Base-by-base conservation (phyloP, 1,140 invertebrate species). In the Drosophila hydei region DNA sequence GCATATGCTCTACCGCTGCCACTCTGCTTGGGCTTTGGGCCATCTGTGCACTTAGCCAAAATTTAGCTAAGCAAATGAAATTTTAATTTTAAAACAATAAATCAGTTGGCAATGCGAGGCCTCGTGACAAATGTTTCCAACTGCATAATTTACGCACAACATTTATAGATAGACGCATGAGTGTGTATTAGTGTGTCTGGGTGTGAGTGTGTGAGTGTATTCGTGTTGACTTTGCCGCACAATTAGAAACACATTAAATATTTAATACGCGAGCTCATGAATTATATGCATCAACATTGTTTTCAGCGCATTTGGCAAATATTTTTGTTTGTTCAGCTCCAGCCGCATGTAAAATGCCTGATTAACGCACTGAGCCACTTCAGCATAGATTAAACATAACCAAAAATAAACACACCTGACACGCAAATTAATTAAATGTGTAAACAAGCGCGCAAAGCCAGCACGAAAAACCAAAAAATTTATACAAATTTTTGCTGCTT, bases 211-310 rank as follows among this genome's bases (percentile, higher is more conserved):
- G 40, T 68, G 43, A 67, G 50, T 69, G 16, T 47, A 12, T 42
- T 42, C 38, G 42, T 38, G 21, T 48, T 27, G 21, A 50, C 45
- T 52, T 63, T 77, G 69, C 77, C 73, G 69, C 63, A 81, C 81
- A 85, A 87, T 85, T 85, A 77, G 81, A 77, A 81, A 69, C 30
- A 56, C 77, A 85, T 85, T 85, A 85, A 85, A 87, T 87, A 87
- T 85, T 85, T 67, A 87, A 72, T 75, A 62, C 54, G 11, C 47
- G 48, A 23, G 27, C 59, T 50, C 60, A 71, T 63, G 50, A 52
- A 68, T 54, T 70, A 60, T 50, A 50, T 30, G 48, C 23, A 50
- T 62, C 62, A 60, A 72, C 55, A 63, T 75, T 68, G 47, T 61
- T 69, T 58, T 52, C 14, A 45, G 36, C 67, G 72, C 47, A 64